These are phyloP conservation scores for Pan troglodytes DNA, from an alignment of 2,113 vertebrate genomes.

Conservation along the genomic window DNA sequence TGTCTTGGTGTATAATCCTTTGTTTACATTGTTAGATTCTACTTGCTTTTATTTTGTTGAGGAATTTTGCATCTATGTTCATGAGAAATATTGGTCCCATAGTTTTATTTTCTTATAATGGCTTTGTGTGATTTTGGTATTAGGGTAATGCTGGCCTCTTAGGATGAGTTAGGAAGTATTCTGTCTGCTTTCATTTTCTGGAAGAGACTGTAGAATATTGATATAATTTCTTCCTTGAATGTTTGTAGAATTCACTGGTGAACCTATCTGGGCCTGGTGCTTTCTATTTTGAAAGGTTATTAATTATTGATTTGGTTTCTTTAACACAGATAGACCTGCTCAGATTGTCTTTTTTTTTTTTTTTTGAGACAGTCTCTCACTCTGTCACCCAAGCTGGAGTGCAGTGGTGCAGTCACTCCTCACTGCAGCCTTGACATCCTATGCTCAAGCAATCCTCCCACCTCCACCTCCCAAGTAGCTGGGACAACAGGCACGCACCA, in stretches of 20 bases:
- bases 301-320: neutral
- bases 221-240: neutral
- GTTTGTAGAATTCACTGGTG: neutral
- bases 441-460: too few relatives aligned
- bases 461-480: too few relatives aligned
- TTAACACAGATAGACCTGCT: neutral
- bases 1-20: neutral
- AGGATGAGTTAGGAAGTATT: neutral
- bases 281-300: neutral
- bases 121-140: neutral
- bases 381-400: too few relatives aligned
- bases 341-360: neutral
- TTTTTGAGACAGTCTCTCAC: neutral
- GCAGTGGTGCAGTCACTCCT: accelerated
- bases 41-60: neutral
- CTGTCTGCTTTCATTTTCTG: neutral
- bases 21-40: neutral
- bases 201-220: neutral
- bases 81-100: neutral
- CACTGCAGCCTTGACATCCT: too few relatives aligned
- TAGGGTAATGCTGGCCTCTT: neutral
- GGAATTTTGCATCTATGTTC: neutral
- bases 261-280: neutral
- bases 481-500: too few relatives aligned
- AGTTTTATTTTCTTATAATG: neutral